Conservation (phyloP, 2,113 vertebrate species). For the Syngnathus scovelli region DNA sequence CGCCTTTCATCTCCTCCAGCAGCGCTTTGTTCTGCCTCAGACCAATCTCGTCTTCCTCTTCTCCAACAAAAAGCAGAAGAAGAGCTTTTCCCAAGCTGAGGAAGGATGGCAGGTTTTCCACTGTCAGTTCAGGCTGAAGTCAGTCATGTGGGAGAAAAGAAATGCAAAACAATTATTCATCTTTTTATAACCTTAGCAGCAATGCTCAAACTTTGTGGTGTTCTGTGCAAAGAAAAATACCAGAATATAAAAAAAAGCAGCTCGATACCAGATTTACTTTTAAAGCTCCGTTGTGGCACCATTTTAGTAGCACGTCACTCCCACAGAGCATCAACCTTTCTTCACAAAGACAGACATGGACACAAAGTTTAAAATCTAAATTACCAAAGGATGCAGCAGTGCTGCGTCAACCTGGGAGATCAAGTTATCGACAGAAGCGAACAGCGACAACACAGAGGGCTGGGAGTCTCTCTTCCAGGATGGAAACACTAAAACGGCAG, state of each 20-base stretch:
- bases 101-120: slow-evolving; percentile 81
- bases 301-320: background rate
- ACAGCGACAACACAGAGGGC: slow-evolving; percentile 51
- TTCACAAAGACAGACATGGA: no score
- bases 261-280: background rate
- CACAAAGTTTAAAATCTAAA: slow-evolving; percentile 19
- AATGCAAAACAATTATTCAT: background rate
- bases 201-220: no score
- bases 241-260: background rate
- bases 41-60: slow-evolving; percentile 57
- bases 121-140: slow-evolving; percentile 84
- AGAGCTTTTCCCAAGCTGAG: slow-evolving; percentile 76
- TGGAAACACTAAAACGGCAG: slow-evolving; percentile 76
- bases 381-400: slow-evolving; percentile 78
- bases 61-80: slow-evolving; percentile 82
- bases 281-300: no score
- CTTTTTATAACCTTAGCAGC: background rate
- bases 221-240: background rate
- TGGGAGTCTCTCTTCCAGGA: slow-evolving; percentile 45
- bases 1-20: slow-evolving; percentile 65
- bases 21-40: slow-evolving; percentile 50
- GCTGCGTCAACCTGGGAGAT: slow-evolving; percentile 62
- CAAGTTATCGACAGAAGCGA: slow-evolving; percentile 56
- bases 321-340: background rate
- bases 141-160: background rate